phyloP scores from a whole-genome alignment of 1,140 invertebrate species.

The Microplitis demolitor region DNA sequence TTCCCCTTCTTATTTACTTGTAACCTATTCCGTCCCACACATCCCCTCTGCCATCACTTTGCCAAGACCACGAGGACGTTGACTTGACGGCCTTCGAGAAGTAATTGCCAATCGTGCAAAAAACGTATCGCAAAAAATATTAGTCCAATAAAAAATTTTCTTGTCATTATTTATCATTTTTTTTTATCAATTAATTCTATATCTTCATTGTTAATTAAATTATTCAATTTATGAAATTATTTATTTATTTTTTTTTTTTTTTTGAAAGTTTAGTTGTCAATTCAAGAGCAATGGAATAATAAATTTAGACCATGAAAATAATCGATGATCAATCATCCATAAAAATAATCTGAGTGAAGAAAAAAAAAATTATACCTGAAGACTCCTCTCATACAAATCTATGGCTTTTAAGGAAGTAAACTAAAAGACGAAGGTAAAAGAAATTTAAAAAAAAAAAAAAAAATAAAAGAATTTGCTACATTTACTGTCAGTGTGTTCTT shows the following conservation, averaged over 20 bases:
- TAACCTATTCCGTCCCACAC: constrained; percentile 17
- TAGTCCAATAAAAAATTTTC: constrained; percentile 8
- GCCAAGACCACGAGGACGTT: constrained; percentile 53
- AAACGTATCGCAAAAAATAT: constrained; percentile 16
- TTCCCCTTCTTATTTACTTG: neutral
- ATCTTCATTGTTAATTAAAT: neutral
- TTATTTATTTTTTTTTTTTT: neutral
- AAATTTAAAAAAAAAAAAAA: constrained; percentile 3
- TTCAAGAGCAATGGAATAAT: neutral
- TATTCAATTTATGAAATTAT: neutral
- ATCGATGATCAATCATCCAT: neutral
- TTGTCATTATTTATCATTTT: too few relatives aligned
- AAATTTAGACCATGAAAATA: neutral
- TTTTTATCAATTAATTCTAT: neutral
- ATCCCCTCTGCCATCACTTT: neutral
- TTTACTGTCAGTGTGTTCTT: constrained; percentile 19
- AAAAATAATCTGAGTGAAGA: neutral
- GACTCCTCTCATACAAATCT: constrained; percentile 28
- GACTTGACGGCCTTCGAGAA: constrained; percentile 46
- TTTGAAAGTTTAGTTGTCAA: neutral
- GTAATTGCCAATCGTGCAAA: constrained; percentile 24
- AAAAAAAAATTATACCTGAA: constrained; percentile 29
- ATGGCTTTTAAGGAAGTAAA: neutral
- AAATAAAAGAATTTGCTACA: constrained; percentile 23
- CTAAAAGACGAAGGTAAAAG: neutral